These are phyloP conservation scores for Polyploca ridens DNA, from an alignment of 2,888 invertebrate genomes.

Conservation along the genomic window DNA sequence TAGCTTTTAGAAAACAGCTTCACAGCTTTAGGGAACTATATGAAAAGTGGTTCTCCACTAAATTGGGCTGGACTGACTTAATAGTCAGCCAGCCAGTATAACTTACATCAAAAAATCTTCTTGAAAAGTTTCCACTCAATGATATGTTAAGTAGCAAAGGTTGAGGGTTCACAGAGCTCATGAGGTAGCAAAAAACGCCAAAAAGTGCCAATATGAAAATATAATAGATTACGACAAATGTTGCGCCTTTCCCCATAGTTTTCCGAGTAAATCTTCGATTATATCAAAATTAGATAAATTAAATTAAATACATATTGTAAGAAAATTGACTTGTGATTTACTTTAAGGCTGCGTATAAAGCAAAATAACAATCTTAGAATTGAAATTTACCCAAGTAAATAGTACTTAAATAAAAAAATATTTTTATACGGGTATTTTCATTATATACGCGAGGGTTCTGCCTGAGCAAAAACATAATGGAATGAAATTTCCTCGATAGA, in stretches of 20 bases:
- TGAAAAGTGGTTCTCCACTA: no score
- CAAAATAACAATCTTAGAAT: no score
- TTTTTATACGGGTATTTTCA: no score
- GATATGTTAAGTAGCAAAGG: constrained; percentile 15
- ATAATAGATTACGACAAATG: constrained; percentile 33
- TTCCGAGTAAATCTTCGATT: background rate
- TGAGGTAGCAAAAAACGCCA: constrained; percentile 39
- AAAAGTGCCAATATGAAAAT: constrained; percentile 41
- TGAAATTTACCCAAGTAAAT: no score
- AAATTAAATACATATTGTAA: background rate
- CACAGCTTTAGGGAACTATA: no score
- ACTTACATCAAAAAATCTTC: constrained; percentile 13
- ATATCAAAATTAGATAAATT: background rate
- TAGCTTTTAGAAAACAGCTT: no score
- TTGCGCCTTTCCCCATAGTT: constrained; percentile 32
- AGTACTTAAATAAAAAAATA: no score
- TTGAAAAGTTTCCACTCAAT: background rate
- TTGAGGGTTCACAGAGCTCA: constrained; percentile 52
- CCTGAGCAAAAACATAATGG: no score
- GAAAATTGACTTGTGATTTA: background rate
- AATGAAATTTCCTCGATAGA: no score
- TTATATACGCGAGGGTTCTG: no score
- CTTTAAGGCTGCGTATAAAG: no score
- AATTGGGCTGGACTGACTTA: no score
- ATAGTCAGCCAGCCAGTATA: background rate